Evolutionary conservation across 2,888 invertebrate genomes (phyloP), one percentile per base, ranked within the genome.

Genomic region (Acanthosepion pharaonis): DNA sequence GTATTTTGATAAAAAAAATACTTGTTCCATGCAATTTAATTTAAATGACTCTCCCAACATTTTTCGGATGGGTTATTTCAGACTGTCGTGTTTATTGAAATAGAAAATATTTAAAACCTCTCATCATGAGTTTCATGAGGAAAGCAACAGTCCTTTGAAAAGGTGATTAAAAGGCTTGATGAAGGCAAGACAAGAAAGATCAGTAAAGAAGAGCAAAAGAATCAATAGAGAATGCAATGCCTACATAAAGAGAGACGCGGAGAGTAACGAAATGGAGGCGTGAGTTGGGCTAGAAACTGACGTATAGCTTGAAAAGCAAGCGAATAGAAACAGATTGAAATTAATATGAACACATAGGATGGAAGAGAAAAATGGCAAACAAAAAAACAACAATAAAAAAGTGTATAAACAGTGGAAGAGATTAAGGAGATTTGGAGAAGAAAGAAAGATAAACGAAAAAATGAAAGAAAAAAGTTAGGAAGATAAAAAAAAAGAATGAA

Each of bases 71-170:
- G n/a, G 78, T 78, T 78, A 78, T 78, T 78, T 78, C 78, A 33
- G 78, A 78, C 78, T 78, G 78, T 78, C 78, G 78, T 11, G n/a
- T 78, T 78, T 78, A 78, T 78, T 78, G n/a, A n/a, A 78, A 78
- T 78, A 9, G 78, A n/a, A 78, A 15, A 78, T 78, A 78, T 78
- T 78, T 78, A 28, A 78, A 78, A n/a, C n/a, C 11, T 28, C 9
- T 78, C 78, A 9, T 4, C 11, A 33, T 78, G n/a, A 11, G 8
- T 78, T 78, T 18, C 78, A 15, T 33, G 23, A 11, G n/a, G 11
- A 78, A 78, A 78, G 33, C n/a, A 78, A n/a, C 9, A n/a, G 4
- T 78, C n/a, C 33, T n/a, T 78, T 5, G n/a, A 33, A 78, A 33
- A 5, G n/a, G 78, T 1, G 18, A n/a, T 15, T 33, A 78, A 15